Base-by-base conservation (phyloP, 2,888 invertebrate genomes). In the Synergus gifuensis region DNA sequence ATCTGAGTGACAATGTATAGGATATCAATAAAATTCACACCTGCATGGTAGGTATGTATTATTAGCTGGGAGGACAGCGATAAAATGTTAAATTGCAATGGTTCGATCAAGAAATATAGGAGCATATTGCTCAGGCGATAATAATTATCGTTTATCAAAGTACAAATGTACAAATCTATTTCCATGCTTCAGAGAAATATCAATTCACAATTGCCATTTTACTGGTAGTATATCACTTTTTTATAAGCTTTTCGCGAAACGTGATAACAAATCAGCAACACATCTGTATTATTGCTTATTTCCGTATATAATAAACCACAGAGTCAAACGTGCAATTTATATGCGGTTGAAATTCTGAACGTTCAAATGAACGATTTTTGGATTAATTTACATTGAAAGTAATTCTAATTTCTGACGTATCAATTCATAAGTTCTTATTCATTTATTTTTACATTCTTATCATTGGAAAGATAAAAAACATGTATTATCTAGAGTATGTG, bases 211-310 rank as follows among this genome's bases (percentile, higher is more conserved):
- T 66, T 18, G 63, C 63, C 44, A 44, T 66, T 44, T 64, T 42
- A 14, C 36, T 36, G 28, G 14, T 63, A 28, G 28, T 36, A 63
- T 63, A 63, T 67, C n/a, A 67, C 42, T 67, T 67, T 67, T 44
- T 67, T 28, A 44, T 18, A 67, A 67, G 36, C 42, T 67, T 67
- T 22, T 67, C 44, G 36, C 44, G 66, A 36, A 44, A 67, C 40
- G 9, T 44, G 67, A 67, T 67, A 46, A 18, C 46, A 67, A 67
- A 67, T 67, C 67, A 46, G 22, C 46, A 11, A 67, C 67, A 67
- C 46, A 67, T 46, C 28, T 22, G 22, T 44, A 67, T 28, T 28
- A 67, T 67, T 67, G 46, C 46, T 46, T 67, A 67, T 67, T 67
- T 67, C 67, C 67, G 2, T 28, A 28, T 67, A 22, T 18, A 14